Evolutionary conservation across 2,888 invertebrate species (phyloP), one percentile per base, ranked within the genome.

Genomic region (Strigamia crassipes): DNA sequence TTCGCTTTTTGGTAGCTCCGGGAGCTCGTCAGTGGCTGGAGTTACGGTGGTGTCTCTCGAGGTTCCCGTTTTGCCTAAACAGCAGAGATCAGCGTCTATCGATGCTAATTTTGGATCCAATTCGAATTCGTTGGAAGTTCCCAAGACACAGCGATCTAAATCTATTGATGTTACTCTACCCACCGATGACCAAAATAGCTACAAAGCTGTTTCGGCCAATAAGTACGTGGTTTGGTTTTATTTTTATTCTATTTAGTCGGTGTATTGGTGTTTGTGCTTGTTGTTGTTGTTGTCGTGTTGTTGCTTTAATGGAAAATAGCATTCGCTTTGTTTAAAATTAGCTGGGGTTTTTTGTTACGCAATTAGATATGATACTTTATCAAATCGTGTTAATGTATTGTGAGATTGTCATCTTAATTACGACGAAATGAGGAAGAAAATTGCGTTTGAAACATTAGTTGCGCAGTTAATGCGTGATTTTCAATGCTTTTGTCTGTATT

Each of bases 151-250:
- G 42, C 90, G 95, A 79, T 95, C 95, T 46, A 91, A 94, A 83
- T 94, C 94, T 78, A 95, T 95, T 83, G 95, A 95, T 88, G 95
- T 95, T 86, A 95, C 95, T 79, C 89, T 96, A 84, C 95, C 95
- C 38, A 95, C 95, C 12, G 93, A 94, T 83, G 93, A 94, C 86
- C 94, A 94, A 88, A 93, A 94, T 38, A 91, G 94, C 84, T 95
- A 95, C 88, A 94, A 94, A 86, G 94, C 95, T n/a, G 88, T 95
- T 78, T 38, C 78, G 31, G 73, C 73, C 31, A 73, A 73, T 73
- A 73, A 31, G 73, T 73, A 73, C 2, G 23, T 31, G n/a, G 15
- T 73, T 73, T 73, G 27, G 0, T 73, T 23, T 1, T 15, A 27
- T 73, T 12, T 31, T 31, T 73, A 27, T 27, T 15, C 15, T 12